Conservation (phyloP, 1,140 invertebrate genomes). For the Dufourea novaeangliae region DNA sequence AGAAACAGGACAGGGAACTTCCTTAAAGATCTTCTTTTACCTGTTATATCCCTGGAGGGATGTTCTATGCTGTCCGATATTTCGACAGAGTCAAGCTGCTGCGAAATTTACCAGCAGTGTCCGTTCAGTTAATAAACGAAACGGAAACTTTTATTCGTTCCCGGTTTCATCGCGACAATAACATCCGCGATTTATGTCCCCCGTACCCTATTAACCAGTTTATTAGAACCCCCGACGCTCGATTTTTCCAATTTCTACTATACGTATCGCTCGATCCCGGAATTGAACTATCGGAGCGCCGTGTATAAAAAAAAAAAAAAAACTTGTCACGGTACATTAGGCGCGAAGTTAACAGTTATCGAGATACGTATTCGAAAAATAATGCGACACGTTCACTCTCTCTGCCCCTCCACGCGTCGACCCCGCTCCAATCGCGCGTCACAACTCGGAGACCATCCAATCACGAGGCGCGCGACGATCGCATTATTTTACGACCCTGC, state of each 20-base stretch:
- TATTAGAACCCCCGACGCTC: too few species aligned
- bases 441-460: not conserved
- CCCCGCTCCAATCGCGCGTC: not conserved
- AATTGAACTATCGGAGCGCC: not conserved
- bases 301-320: not conserved
- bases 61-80: too few species aligned
- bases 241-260: too few species aligned
- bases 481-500: not conserved
- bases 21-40: not conserved
- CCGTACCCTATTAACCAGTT: too few species aligned
- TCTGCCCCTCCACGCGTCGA: not conserved
- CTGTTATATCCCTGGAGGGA: too few species aligned
- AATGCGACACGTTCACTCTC: not conserved
- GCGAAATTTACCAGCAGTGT: too few species aligned
- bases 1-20: too few species aligned
- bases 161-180: too few species aligned
- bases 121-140: too few species aligned
- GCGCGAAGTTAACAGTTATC: slow-evolving; percentile 13
- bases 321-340: slow-evolving; percentile 1
- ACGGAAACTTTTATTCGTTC: too few species aligned
- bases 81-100: too few species aligned
- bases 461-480: not conserved
- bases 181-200: too few species aligned
- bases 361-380: slow-evolving; percentile 7
- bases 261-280: not conserved